These are phyloP conservation scores for Pandemis cinnamomeana DNA, from an alignment of 2,888 invertebrate species.

Conservation along the genomic window DNA sequence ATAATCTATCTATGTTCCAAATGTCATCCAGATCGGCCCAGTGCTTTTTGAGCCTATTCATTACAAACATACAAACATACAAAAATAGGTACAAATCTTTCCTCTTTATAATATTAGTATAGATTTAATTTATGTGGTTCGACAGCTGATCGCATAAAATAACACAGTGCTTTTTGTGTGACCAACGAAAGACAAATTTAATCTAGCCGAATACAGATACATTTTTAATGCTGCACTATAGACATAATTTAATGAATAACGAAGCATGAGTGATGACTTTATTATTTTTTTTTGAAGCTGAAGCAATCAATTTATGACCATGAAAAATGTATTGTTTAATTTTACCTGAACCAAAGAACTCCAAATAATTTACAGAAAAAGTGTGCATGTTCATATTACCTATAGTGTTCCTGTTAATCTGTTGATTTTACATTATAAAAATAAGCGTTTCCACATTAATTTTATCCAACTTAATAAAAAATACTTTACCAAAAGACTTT, in stretches of 20 bases:
- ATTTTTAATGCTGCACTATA: neutral
- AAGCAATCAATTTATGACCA: neutral
- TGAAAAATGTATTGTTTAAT: neutral
- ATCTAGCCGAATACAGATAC: neutral
- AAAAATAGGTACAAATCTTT: too few relatives aligned
- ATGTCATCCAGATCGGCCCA: too few relatives aligned
- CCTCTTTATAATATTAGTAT: too few relatives aligned
- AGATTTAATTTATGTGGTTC: neutral
- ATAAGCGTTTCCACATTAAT: too few relatives aligned
- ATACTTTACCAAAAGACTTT: too few relatives aligned
- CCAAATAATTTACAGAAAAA: neutral
- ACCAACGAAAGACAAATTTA: neutral
- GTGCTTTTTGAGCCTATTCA: too few relatives aligned
- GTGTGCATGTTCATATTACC: too few relatives aligned
- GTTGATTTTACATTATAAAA: too few relatives aligned
- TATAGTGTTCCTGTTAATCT: too few relatives aligned
- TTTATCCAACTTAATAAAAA: too few relatives aligned
- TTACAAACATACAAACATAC: too few relatives aligned
- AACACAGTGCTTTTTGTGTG: conserved; percentile 7
- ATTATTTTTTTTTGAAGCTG: neutral
- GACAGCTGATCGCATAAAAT: neutral
- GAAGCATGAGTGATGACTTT: neutral
- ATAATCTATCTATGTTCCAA: too few relatives aligned
- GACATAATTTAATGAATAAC: neutral
- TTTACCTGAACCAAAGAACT: neutral